Conservation (phyloP, 2,888 invertebrate genomes). For the Orthosia gothica region DNA sequence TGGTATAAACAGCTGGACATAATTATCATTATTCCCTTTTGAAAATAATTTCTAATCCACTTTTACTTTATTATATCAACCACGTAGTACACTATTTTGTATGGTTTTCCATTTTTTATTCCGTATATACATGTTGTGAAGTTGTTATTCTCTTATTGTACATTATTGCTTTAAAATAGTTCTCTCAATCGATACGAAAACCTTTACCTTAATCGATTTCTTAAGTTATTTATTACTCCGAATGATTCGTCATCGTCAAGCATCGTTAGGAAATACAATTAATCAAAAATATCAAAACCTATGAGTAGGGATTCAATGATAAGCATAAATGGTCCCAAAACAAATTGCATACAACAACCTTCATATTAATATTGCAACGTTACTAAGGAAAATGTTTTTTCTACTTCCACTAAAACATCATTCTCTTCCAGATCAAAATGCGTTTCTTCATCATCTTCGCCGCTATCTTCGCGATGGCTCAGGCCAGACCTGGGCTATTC, state of each 20-base stretch:
- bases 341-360: not conserved
- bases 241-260: not conserved
- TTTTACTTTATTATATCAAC: not conserved
- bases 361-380: not conserved
- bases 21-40: not conserved
- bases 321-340: not conserved
- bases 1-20: not conserved
- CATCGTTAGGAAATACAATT: not conserved
- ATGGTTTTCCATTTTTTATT: not conserved
- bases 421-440: conserved; percentile 78
- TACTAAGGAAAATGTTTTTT: not conserved
- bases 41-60: not conserved
- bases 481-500: conserved; percentile 87
- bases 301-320: not conserved
- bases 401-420: not conserved
- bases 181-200: not conserved
- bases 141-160: not conserved
- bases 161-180: not conserved
- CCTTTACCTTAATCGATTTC: not conserved
- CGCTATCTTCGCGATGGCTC: conserved; percentile 83
- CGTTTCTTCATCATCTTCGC: conserved; percentile 77
- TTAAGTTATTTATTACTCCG: not conserved
- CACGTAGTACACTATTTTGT: not conserved
- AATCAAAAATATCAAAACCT: not conserved
- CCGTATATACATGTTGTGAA: not conserved